Evolutionary conservation across 2,113 vertebrate species (phyloP), one percentile per base, ranked within the genome.

Genomic region (Corvus hawaiiensis): DNA sequence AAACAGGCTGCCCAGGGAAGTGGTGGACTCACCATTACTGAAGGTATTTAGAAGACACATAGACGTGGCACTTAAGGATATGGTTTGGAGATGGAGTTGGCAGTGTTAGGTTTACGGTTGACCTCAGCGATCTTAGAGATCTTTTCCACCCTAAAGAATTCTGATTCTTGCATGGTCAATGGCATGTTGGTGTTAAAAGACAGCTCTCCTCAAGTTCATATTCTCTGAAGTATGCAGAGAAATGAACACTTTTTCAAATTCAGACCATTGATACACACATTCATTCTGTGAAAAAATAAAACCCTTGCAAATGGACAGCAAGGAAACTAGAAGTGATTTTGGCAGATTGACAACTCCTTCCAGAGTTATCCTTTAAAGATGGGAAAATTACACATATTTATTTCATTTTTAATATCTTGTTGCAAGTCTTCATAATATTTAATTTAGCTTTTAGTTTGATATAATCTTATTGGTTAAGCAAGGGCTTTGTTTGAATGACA

Each of bases 81-180:
- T 16, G 6, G 6, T 64, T 84, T 64, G 46, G 22, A 61, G 23
- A 6, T 69, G 15, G 15, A 30, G 7, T 62, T 56, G 8, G 2
- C 2, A 39, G 7, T 14, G 5, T 5, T 41, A 37, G 4, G 1
- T 44, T 83, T 18, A 44, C 0, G 0, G 12, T 13, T 67, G 41
- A n/a, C 35, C 8, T 62, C 1, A 3, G 11, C 22, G 14, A 67
- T 35, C 10, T 71, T 23, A 21, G 23, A 9, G 7, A 12, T 74
- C 26, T 87, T 93, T 66, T 62, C 10, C 16, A 67, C 7, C 8
- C 7, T 62, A 52, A 44, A 28, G 4, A 3, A 30, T 46, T 69
- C 28, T 61, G 16, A 28, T 39, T 86, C 33, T 76, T 76, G 1
- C 14, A 44, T 46, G 6, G 23, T 43, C 48, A 82, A 7, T 35